A percentile compares a stretch with the other conserved stretches of the same genome.
These are phyloP conservation scores for Sphecodes monilicornis DNA, from an alignment of 2,888 invertebrate genomes.

Conservation along the genomic window DNA sequence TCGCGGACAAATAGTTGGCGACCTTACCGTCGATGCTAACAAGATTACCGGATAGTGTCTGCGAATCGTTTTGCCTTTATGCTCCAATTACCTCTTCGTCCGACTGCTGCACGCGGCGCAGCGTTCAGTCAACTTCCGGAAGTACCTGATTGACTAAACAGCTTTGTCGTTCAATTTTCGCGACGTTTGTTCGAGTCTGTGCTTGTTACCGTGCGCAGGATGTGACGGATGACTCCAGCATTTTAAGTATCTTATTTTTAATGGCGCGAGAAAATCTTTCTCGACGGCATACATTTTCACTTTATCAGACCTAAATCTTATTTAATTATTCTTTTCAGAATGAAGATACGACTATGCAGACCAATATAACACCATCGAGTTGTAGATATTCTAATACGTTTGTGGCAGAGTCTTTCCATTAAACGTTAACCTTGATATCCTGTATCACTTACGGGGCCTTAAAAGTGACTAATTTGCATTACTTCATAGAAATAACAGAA, in stretches of 20 bases:
- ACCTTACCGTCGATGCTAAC: not conserved
- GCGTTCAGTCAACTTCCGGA: not conserved
- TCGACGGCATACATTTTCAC: not conserved
- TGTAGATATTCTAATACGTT: too few relatives aligned
- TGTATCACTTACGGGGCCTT: too few relatives aligned
- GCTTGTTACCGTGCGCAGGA: not conserved
- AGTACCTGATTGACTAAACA: constrained; percentile 6
- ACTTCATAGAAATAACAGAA: too few relatives aligned
- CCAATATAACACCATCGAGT: too few relatives aligned
- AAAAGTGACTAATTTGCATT: too few relatives aligned
- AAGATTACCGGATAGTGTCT: constrained; percentile 8
- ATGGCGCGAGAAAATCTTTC: not conserved
- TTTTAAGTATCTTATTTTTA: not conserved
- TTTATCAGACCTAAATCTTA: not conserved
- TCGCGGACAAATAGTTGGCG: constrained; percentile 10
- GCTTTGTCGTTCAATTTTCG: not conserved
- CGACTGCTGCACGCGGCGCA: not conserved
- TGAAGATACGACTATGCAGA: not conserved
- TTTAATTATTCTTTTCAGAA: not conserved
- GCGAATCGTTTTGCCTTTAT: constrained; percentile 15
- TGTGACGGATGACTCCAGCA: not conserved
- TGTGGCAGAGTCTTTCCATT: too few relatives aligned
- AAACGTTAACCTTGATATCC: too few relatives aligned
- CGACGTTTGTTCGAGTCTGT: not conserved
- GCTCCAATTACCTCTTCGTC: not conserved